These are phyloP conservation scores for Diceros bicornis DNA, from an alignment of 2,797 vertebrate genomes.

Conservation along the genomic window DNA sequence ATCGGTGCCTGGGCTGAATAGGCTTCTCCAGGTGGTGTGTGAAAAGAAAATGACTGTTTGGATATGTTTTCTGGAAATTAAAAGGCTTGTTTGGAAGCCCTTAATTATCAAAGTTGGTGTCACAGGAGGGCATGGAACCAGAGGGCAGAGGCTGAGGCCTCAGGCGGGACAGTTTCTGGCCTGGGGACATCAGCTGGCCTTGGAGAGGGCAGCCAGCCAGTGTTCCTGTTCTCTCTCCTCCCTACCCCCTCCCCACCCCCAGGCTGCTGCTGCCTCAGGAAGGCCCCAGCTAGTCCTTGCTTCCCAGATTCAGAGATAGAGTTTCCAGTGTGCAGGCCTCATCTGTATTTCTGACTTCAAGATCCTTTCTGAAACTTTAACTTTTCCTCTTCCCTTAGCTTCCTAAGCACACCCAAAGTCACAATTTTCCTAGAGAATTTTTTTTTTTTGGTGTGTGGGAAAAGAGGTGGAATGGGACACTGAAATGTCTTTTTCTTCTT, in stretches of 20 bases:
- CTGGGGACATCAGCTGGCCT: neutral
- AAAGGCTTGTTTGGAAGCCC: constrained; percentile 87
- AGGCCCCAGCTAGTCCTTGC: neutral
- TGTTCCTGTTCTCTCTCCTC: neutral
- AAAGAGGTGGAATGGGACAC: neutral
- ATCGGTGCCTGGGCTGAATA: constrained; percentile 48
- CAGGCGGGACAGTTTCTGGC: constrained; percentile 65
- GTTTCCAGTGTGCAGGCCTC: constrained; percentile 69
- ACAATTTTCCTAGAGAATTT: neutral
- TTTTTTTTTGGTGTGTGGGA: neutral
- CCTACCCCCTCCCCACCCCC: neutral
- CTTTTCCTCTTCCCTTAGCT: constrained; percentile 49
- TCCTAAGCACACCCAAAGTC: neutral
- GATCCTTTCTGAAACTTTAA: constrained; percentile 70
- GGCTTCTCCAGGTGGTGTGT: constrained; percentile 83
- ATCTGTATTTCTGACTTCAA: constrained; percentile 2
- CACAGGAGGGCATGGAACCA: constrained; percentile 85
- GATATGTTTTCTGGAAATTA: constrained; percentile 89
- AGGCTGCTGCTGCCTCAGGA: neutral
- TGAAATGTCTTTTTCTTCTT: neutral
- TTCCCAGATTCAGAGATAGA: constrained; percentile 48
- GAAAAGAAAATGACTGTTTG: constrained; percentile 86
- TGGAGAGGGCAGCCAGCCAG: neutral
- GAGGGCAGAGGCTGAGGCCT: constrained; percentile 81
- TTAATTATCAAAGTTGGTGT: constrained; percentile 87